These are phyloP conservation scores for Drosophila repleta DNA, from an alignment of 1,140 invertebrate genomes.

Conservation along the genomic window DNA sequence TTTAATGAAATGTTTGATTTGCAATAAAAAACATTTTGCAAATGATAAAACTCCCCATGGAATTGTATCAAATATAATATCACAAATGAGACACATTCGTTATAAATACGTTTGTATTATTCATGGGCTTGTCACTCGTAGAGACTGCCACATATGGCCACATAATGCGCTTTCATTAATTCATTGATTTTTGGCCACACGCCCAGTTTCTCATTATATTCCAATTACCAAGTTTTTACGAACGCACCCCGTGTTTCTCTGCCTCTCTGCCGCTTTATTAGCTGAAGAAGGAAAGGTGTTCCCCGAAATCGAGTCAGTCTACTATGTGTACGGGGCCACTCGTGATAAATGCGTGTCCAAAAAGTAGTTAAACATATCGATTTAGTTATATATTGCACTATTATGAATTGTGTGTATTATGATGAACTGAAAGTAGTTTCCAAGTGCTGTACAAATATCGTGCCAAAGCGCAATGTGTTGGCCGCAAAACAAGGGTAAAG, in stretches of 20 bases:
- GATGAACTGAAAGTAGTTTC: conserved; percentile 7
- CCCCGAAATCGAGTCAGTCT: background rate
- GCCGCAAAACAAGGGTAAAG: conserved; percentile 42
- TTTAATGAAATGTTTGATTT: background rate
- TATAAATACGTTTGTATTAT: conserved; percentile 1
- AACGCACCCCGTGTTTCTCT: too few relatives aligned
- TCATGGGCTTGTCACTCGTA: background rate
- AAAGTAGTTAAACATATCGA: conserved; percentile 11
- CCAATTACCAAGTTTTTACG: conserved; percentile 7
- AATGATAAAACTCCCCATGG: background rate
- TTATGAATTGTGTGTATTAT: conserved; percentile 2
- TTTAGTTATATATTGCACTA: conserved; percentile 1
- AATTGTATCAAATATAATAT: too few relatives aligned
- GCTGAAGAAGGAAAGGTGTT: too few relatives aligned
- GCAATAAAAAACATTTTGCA: background rate
- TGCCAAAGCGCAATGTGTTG: conserved; percentile 49
- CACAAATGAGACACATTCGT: background rate
- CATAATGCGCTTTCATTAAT: conserved; percentile 4
- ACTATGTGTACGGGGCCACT: background rate
- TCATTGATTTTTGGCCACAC: conserved; percentile 4
- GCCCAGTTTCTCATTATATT: background rate
- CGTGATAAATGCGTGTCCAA: conserved; percentile 4
- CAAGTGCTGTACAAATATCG: conserved; percentile 21
- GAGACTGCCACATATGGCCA: background rate
- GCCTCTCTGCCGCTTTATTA: background rate